Evolutionary conservation across 2,797 vertebrate genomes (phyloP).

Genomic region (Myotis daubentonii): DNA sequence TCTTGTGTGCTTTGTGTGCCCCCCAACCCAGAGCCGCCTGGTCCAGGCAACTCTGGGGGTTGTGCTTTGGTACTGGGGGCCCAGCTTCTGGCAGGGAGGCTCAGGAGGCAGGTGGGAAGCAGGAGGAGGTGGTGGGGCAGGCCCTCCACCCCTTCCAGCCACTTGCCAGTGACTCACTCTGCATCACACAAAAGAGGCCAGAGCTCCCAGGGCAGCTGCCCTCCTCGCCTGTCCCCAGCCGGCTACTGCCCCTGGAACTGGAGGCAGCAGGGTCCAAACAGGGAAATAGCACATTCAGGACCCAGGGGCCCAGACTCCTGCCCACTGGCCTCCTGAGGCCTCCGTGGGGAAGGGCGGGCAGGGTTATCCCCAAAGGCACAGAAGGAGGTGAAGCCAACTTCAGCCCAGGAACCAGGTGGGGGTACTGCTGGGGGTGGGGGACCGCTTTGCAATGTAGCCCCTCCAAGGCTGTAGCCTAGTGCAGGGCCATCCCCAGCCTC

Average conservation of each 20-base stretch:
- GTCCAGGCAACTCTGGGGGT: fast-evolving
- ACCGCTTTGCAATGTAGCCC: background rate
- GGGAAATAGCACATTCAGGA: constrained; percentile 49
- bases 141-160: no score
- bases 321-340: background rate
- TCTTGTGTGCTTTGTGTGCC: constrained; percentile 8
- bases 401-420: background rate
- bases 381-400: constrained; percentile 45
- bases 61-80: background rate
- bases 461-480: background rate
- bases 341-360: background rate
- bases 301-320: background rate
- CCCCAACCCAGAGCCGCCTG: constrained; percentile 27
- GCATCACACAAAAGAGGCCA: no score
- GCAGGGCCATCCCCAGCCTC: constrained; percentile 50
- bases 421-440: no score
- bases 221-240: background rate
- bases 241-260: background rate
- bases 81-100: no score
- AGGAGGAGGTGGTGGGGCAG: no score
- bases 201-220: no score
- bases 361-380: constrained; percentile 6
- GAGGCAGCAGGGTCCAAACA: background rate
- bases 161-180: no score
- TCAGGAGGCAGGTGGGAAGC: no score